A percentile compares a stretch with the other conserved stretches of the same genome.
phyloP scores from a whole-genome alignment of 2,797 vertebrate species.

The Coccyzus lansbergi region DNA sequence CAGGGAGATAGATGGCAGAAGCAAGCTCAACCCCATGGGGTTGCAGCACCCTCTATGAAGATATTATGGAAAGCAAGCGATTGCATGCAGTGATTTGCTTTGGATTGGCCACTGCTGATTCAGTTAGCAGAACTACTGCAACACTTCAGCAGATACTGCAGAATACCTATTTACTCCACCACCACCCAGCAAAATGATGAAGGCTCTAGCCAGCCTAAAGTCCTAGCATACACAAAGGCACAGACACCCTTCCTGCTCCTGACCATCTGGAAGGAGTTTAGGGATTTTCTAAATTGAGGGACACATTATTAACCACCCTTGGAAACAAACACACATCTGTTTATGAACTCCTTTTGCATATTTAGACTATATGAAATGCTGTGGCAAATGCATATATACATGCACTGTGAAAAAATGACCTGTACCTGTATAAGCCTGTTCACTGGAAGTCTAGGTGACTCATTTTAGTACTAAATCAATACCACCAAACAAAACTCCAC shows the following conservation, averaged over 20 bases:
- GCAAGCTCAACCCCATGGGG: not conserved
- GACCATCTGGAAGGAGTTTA: not conserved
- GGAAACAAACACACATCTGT: not conserved
- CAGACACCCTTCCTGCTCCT: not conserved
- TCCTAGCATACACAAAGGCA: not conserved
- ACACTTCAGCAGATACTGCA: not conserved
- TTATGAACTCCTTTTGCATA: not conserved
- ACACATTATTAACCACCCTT: not conserved
- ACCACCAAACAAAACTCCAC: not conserved
- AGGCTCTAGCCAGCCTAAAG: not conserved
- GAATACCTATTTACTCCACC: not conserved
- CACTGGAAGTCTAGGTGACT: not conserved
- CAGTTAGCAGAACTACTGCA: not conserved
- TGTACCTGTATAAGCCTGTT: not conserved
- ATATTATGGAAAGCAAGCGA: accelerated
- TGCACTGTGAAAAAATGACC: not conserved
- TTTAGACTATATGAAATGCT: not conserved
- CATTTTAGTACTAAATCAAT: not conserved
- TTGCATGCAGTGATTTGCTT: not conserved
- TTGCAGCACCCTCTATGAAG: not conserved
- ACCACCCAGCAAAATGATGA: not conserved
- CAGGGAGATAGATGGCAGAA: not conserved
- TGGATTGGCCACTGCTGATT: not conserved
- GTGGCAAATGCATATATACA: not conserved
- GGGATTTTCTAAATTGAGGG: not conserved